Conservation (phyloP, 2,888 invertebrate genomes). For the Epistrophe eligans region DNA sequence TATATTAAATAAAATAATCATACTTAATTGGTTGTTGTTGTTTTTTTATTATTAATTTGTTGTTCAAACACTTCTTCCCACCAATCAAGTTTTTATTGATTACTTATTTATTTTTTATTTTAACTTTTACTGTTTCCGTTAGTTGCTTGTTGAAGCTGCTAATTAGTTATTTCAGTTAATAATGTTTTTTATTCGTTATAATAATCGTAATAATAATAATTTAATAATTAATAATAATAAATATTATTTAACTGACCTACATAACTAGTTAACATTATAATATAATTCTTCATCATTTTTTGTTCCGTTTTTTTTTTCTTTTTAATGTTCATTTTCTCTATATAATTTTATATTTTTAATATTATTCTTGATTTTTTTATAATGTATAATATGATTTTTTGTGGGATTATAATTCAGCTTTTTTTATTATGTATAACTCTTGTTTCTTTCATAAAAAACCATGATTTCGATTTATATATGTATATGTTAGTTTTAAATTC, state of each 20-base stretch:
- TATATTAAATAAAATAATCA: conserved; percentile 79
- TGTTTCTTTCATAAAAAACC: conserved; percentile 65
- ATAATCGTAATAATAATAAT: conserved; percentile 77
- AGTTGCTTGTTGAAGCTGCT: conserved; percentile 77
- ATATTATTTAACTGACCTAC: conserved; percentile 83
- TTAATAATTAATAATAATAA: conserved; percentile 78
- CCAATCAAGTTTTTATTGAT: conserved; percentile 74
- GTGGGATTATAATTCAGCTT: conserved; percentile 77
- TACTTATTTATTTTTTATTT: conserved; percentile 69
- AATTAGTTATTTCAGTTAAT: conserved; percentile 70
- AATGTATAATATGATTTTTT: conserved; percentile 77
- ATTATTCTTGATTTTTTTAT: conserved; percentile 71
- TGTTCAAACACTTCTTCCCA: conserved; percentile 73
- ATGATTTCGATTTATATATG: conserved; percentile 56
- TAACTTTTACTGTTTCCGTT: conserved; percentile 77
- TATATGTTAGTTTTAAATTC: conserved; percentile 24
- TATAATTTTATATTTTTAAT: conserved; percentile 77
- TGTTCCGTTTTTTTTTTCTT: conserved; percentile 79
- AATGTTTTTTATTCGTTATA: conserved; percentile 64
- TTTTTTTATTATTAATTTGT: conserved; percentile 77
- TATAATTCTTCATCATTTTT: conserved; percentile 78
- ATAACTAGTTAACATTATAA: conserved; percentile 83
- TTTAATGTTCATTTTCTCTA: conserved; percentile 77
- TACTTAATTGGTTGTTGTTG: conserved; percentile 79
- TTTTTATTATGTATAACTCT: conserved; percentile 52